Base-by-base conservation (phyloP, 2,113 vertebrate species). In the Telmatochromis sp. region DNA sequence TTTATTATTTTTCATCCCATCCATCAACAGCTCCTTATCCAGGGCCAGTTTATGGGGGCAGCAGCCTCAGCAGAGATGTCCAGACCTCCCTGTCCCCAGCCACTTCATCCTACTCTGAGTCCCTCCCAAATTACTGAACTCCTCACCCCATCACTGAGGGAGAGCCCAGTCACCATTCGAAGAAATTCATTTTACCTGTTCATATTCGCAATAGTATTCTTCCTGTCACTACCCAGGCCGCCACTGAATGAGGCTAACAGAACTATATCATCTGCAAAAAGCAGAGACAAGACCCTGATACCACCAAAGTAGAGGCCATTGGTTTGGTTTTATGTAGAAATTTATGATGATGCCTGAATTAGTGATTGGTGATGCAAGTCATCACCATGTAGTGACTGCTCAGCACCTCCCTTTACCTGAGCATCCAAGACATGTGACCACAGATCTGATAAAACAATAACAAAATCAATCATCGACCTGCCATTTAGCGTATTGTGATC, bases 201-300 rank as follows among this genome's bases (percentile, higher is more conserved):
- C 13, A 9, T 70, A 15, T 42, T 1, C 1, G 0, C 0, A 0
- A 70, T 70, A 14, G 35, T 42, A 70, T 70, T 15, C 21, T 70
- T 14, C 21, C n/a, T 23, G 37, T 26, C 5, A 42, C 65, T 42
- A 45, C n/a, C 37, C 37, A 70, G 60, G 19, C 33, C 2, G 2
- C 33, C 60, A 68, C 11, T 21, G 2, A 68, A 68, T 37, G 33
- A 37, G 11, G 6, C 63, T 37, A 68, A 68, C 19, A 68, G 33
- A 68, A 5, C 33, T 40, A 68, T 0, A 40, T 40, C 63, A 40
- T 21, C 33, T n/a, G 19, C 33, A 68, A 68, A 21, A 68, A 68
- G 63, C 33, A 68, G 33, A 14, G 7, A 40, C 19, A 40, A 68
- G 63, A 37, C 2, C 11, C 33, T 68, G 63, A 68, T n/a, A 40